Conservation (phyloP, 1,140 invertebrate genomes). For the Drosophila seguyi region DNA sequence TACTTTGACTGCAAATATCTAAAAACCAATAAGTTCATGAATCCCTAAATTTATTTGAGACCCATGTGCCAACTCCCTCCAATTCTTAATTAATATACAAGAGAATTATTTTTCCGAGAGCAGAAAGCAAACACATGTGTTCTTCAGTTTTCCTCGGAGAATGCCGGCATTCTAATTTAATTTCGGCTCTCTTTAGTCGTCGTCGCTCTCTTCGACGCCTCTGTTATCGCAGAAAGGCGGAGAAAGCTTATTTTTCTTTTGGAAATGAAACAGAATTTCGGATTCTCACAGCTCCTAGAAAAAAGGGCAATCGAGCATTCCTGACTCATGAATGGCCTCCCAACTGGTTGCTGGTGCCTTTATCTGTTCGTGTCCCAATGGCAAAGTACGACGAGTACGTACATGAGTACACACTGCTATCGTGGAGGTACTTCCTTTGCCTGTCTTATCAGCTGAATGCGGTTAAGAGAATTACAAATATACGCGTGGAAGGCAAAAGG, state of each 20-base stretch:
- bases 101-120: constrained; percentile 13
- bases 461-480: constrained; percentile 44
- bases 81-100: neutral
- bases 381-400: constrained; percentile 24
- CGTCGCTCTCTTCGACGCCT: constrained; percentile 3
- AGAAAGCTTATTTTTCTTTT: constrained; percentile 39
- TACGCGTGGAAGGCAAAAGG: constrained; percentile 7
- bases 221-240: constrained; percentile 44
- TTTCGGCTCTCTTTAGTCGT: neutral
- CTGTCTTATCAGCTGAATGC: constrained; percentile 59
- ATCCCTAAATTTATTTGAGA: neutral
- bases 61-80: neutral
- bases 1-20: neutral
- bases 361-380: constrained; percentile 62
- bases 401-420: constrained; percentile 18
- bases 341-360: constrained; percentile 46
- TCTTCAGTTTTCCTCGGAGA: constrained; percentile 19
- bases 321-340: constrained; percentile 44
- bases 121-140: constrained; percentile 27
- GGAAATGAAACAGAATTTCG: constrained; percentile 9
- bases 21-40: neutral
- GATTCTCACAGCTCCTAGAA: constrained; percentile 41
- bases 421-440: constrained; percentile 61
- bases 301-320: constrained; percentile 46
- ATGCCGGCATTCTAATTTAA: constrained; percentile 35